Conservation (phyloP, 2,797 vertebrate genomes). For the Pteropus rufus region DNA sequence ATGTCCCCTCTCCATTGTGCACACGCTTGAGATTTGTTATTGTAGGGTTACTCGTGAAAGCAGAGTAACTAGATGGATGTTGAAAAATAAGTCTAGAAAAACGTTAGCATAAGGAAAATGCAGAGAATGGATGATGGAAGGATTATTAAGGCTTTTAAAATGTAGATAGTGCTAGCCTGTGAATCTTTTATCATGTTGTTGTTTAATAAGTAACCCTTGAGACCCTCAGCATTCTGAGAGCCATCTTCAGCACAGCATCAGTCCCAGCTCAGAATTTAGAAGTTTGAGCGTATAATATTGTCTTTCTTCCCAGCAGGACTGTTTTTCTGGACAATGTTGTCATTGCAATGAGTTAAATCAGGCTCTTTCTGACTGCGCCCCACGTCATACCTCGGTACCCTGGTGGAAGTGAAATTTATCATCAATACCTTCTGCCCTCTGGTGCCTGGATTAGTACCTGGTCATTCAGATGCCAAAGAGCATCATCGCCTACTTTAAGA, state of each 20-base stretch:
- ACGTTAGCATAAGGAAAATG: not conserved
- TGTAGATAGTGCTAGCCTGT: not conserved
- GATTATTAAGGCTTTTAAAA: not conserved
- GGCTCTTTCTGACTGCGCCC: not conserved
- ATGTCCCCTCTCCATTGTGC: not conserved
- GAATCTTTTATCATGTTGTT: not conserved
- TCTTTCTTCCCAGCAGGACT: not conserved
- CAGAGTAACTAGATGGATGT: not conserved
- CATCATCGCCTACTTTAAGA: not conserved
- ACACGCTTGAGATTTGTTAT: not conserved
- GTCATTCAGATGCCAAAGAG: slow-evolving; percentile 1
- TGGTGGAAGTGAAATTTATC: slow-evolving; percentile 28
- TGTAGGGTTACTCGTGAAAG: not conserved
- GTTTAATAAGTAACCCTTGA: not conserved
- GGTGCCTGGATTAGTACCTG: not conserved
- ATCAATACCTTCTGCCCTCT: not conserved
- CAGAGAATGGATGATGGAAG: not conserved
- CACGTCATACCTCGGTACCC: not conserved
- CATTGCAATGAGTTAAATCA: slow-evolving; percentile 14
- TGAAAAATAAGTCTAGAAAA: slow-evolving; percentile 18
- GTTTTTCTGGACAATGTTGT: not conserved
- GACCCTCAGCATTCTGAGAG: not conserved
- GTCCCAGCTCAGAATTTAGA: not conserved
- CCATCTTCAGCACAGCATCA: not conserved
- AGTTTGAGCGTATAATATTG: not conserved